Base-by-base conservation (phyloP, 1,140 invertebrate species). In the Diabrotica undecimpunctata region DNA sequence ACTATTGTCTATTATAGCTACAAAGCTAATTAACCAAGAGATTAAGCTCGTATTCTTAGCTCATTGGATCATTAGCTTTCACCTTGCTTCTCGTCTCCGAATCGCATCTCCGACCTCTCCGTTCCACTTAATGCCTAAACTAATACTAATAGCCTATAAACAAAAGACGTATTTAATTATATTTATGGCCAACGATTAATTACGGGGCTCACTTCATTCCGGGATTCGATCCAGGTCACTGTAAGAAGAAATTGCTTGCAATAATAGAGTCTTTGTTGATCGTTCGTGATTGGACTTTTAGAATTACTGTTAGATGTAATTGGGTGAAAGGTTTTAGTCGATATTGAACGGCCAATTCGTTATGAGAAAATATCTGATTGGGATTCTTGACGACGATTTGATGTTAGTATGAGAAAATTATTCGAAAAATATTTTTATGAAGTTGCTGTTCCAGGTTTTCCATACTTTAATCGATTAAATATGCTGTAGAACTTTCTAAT, bases 181-280 rank as follows among this genome's bases (percentile, higher is more conserved):
- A 46, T 46, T 46, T 46, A 46, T 46, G 41, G 41, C n/a, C 41
- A 46, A 46, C 41, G n/a, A 46, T 46, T 46, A 46, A 46, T 46
- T 46, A 46, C n/a, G n/a, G n/a, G 41, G 41, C 41, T 46, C 41
- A 46, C 8, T 46, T 46, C 8, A 46, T 46, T 46, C n/a, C 6
- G n/a, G 3, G 41, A 46, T 46, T 10, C 8, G 41, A 46, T 46
- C n/a, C 41, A 46, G 41, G 41, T 46, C 41, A 46, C n/a, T 46
- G 41, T 10, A 46, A n/a, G n/a, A 46, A 46, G 41, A 46, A 46
- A 46, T 46, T 46, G n/a, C n/a, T n/a, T 4, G n/a, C 41, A 10
- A 46, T 46, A 46, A 46, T 46, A n/a, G n/a, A 46, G 41, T n/a
- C 41, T 8, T 46, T 46, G 41, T 46, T 4, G 25, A 25, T 46